phyloP scores from a whole-genome alignment of 2,797 vertebrate species.

The Arctocebus calabarensis region DNA sequence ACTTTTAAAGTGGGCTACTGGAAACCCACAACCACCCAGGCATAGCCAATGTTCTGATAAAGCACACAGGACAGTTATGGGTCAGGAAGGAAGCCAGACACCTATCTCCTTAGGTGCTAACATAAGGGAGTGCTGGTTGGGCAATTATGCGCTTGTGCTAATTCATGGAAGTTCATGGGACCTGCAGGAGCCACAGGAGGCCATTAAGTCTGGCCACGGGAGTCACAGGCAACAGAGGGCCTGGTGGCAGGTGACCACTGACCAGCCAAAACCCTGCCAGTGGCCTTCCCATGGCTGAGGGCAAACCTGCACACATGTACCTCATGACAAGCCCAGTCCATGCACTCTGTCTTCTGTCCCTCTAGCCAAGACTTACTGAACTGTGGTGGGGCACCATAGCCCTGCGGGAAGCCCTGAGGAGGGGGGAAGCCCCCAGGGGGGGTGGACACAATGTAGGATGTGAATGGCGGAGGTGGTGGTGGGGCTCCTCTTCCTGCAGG shows the following conservation, averaged over 20 bases:
- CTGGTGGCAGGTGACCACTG: too few relatives aligned
- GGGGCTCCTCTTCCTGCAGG: constrained; percentile 95
- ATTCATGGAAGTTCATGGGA: neutral
- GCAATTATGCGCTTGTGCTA: neutral
- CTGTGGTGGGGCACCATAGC: constrained; percentile 97
- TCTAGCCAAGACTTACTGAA: constrained; percentile 92
- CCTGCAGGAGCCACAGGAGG: neutral
- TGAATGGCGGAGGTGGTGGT: constrained; percentile 96
- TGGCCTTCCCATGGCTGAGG: neutral
- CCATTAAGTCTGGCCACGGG: neutral
- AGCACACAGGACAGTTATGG: neutral
- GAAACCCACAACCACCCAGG: neutral
- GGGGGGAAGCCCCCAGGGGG: constrained; percentile 95
- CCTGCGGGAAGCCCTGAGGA: constrained; percentile 97
- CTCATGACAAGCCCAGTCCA: neutral
- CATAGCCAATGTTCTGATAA: neutral
- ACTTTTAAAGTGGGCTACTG: neutral
- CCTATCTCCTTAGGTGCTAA: neutral
- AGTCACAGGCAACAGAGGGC: neutral
- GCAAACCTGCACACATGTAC: neutral
- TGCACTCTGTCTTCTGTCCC: too few relatives aligned
- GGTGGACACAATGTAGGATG: constrained; percentile 97
- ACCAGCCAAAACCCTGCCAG: too few relatives aligned
- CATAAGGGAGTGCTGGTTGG: fast-evolving
- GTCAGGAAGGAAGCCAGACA: neutral